A percentile compares a stretch with the other conserved stretches of the same genome.
Evolutionary conservation across 2,113 vertebrate species (phyloP).

Genomic region (Halcyon senegalensis): DNA sequence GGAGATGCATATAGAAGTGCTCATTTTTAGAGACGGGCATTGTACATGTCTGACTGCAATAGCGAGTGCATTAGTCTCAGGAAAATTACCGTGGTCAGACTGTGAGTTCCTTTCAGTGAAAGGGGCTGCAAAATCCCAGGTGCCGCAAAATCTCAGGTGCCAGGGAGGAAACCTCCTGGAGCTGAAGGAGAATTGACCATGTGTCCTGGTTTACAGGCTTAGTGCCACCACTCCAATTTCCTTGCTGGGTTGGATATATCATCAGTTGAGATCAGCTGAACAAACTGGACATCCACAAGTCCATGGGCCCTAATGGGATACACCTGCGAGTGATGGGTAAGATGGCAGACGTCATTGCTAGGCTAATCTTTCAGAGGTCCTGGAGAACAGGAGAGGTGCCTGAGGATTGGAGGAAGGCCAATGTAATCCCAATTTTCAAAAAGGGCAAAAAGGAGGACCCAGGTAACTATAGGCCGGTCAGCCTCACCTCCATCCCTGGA

Average conservation of each 20-base stretch:
- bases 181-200: neutral
- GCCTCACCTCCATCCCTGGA: too few species aligned
- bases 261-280: neutral
- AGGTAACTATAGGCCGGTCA: too few species aligned
- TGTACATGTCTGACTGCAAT: neutral
- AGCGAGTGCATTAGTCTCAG: neutral
- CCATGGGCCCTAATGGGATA: too few species aligned
- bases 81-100: neutral
- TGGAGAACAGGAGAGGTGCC: too few species aligned
- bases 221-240: neutral
- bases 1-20: neutral
- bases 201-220: neutral
- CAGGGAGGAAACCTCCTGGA: neutral
- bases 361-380: too few species aligned
- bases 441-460: too few species aligned
- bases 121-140: neutral
- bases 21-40: rapidly evolving
- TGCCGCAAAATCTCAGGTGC: neutral
- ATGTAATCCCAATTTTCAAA: too few species aligned
- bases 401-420: too few species aligned
- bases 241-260: neutral
- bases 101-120: rapidly evolving
- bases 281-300: too few species aligned
- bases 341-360: too few species aligned
- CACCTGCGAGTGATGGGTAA: too few species aligned